Evolutionary conservation across 2,888 invertebrate species (phyloP), one percentile per base, ranked within the genome.

Genomic region (Priocnemis perturbator): DNA sequence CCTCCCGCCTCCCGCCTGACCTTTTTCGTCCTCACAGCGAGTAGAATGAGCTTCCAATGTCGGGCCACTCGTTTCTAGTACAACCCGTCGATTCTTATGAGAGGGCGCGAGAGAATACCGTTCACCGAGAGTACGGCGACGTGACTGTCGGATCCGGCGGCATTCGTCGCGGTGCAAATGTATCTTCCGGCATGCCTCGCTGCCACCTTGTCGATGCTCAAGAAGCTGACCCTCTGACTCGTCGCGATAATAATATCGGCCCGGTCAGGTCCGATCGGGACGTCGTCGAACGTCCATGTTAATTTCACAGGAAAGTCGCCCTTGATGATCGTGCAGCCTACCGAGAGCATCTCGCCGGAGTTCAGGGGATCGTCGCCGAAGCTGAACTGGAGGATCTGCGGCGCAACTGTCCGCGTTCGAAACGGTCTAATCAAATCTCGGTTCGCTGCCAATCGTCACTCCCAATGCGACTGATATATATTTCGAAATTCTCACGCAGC

Each of bases 231-330:
- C 87, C 92, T 91, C 83, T 91, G 91, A 84, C 92, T 93, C 87
- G 92, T 92, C 76, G 94, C 92, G 89, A 92, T 91, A 84, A 93
- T 90, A 86, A 93, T 92, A 85, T 93, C 93, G 82, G 91, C 88
- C 81, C 91, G 90, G 70, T 79, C 80, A 61, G 82, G 76, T 71
- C 81, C 79, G 67, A 89, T 88, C 72, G 91, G 91, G 87, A 90
- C 88, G 78, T 92, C 91, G 88, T 95, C 94, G 87, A 94, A 93
- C 83, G 92, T 92, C 96, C 96, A 96, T 60, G 91, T 91, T 68
- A 96, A 93, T 76, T 91, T 91, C 69, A 96, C 91, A 60, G 91
- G 91, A 57, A 87, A 86, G 85, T 94, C 94, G 37, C 94, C 93
- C 81, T 92, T 91, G 76, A 91, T 90, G 77, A 92, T 91, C 47